Conservation (phyloP, 2,888 invertebrate species). For the Blastobasis adustella region DNA sequence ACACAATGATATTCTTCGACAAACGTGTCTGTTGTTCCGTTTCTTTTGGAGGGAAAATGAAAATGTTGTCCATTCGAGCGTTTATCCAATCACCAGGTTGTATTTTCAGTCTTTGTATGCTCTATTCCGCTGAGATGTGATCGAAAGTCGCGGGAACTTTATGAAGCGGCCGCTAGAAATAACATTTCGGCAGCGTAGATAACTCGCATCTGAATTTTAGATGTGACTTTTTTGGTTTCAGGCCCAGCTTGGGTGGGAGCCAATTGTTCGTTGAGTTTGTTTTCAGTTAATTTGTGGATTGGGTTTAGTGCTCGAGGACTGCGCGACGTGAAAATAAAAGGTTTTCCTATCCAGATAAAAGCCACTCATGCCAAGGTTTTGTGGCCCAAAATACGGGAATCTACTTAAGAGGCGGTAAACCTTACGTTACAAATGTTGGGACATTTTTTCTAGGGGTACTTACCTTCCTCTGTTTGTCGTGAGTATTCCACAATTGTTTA, state of each 20-base stretch:
- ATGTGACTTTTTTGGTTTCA: slow-evolving; percentile 38
- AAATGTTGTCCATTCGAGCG: slow-evolving; percentile 38
- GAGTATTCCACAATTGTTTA: too few species aligned
- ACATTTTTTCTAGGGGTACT: too few species aligned
- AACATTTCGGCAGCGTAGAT: slow-evolving; percentile 36
- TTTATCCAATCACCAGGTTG: slow-evolving; percentile 37
- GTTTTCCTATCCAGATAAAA: slow-evolving; percentile 5
- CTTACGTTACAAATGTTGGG: too few species aligned
- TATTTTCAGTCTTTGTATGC: background rate
- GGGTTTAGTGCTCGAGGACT: slow-evolving; percentile 14
- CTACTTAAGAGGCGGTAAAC: too few species aligned
- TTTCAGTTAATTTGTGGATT: slow-evolving; percentile 56
- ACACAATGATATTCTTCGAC: too few species aligned
- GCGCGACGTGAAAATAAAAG: background rate
- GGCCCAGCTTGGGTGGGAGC: slow-evolving; percentile 21
- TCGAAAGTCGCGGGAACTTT: slow-evolving; percentile 7
- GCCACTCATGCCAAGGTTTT: background rate
- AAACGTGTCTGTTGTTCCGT: background rate
- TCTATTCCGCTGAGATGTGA: slow-evolving; percentile 7
- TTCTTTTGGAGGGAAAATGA: slow-evolving; percentile 32
- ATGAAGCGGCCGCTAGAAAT: slow-evolving; percentile 13
- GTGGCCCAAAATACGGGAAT: background rate
- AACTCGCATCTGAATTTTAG: slow-evolving; percentile 50
- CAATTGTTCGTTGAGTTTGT: slow-evolving; percentile 49
- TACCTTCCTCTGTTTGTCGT: too few species aligned